Percentiles rank a stretch among this genome's conserved stretches.
phyloP scores from a whole-genome alignment of 1,140 invertebrate species.

The Trachymyrmex septentrionalis region DNA sequence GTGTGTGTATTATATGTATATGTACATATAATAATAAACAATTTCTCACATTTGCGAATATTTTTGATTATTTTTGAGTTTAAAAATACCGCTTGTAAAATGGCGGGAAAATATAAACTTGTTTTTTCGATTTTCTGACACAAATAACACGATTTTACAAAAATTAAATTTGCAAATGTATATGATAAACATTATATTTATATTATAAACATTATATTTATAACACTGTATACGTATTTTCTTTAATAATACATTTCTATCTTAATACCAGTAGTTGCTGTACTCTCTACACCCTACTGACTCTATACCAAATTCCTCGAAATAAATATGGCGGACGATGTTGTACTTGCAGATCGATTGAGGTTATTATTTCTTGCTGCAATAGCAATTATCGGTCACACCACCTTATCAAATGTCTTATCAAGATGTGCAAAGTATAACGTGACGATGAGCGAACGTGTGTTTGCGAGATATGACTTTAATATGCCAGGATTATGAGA shows the following conservation, averaged over 20 bases:
- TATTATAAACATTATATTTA: not conserved
- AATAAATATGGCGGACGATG: conserved; percentile 22
- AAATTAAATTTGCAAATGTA: not conserved
- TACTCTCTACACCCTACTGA: no score
- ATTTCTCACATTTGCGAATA: no score
- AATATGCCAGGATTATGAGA: conserved; percentile 5
- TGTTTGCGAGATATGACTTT: not conserved
- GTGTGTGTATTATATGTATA: no score
- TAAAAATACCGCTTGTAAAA: conserved; percentile 4
- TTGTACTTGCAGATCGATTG: conserved; percentile 1
- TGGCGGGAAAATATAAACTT: not conserved
- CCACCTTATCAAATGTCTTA: not conserved
- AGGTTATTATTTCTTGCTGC: conserved; percentile 19
- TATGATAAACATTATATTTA: not conserved
- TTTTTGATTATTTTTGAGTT: not conserved
- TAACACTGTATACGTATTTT: not conserved
- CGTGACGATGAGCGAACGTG: not conserved
- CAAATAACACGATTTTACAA: not conserved
- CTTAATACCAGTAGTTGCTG: no score
- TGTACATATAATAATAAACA: not conserved
- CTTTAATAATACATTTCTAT: not conserved
- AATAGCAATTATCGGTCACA: not conserved
- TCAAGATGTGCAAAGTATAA: not conserved
- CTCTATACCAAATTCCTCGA: no score
- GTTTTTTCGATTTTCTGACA: not conserved